phyloP scores from a whole-genome alignment of 1,140 invertebrate species.

The Anastatus disparis region DNA sequence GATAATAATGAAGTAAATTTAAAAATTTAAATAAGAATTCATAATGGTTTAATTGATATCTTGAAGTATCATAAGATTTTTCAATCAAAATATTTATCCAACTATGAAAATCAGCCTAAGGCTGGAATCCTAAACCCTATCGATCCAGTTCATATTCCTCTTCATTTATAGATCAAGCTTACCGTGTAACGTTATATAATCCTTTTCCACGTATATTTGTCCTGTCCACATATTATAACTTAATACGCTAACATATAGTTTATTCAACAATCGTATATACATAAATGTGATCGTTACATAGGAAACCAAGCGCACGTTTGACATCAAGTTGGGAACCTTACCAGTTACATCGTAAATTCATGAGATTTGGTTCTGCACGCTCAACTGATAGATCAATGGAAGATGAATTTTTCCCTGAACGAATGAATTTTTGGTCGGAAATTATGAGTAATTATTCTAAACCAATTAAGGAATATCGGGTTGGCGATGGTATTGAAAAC shows the following conservation, averaged over 20 bases:
- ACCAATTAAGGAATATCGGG: neutral
- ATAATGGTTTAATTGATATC: too few relatives aligned
- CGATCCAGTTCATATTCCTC: too few relatives aligned
- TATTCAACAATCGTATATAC: neutral
- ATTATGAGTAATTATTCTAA: slow-evolving; percentile 41
- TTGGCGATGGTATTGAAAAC: too few relatives aligned
- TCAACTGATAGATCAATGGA: slow-evolving; percentile 46
- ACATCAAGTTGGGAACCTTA: slow-evolving; percentile 54
- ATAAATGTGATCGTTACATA: neutral
- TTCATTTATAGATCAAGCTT: too few relatives aligned
- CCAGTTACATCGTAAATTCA: slow-evolving; percentile 47
- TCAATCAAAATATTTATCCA: too few relatives aligned
- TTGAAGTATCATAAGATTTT: too few relatives aligned
- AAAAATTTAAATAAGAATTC: too few relatives aligned
- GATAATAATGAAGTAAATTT: too few relatives aligned
- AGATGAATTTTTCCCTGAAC: slow-evolving; percentile 46
- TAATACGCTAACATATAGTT: neutral
- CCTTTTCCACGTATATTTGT: neutral
- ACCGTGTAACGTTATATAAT: too few relatives aligned
- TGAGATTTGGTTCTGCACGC: slow-evolving; percentile 51
- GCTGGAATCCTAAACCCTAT: too few relatives aligned
- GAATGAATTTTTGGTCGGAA: slow-evolving; percentile 57
- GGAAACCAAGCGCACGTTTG: slow-evolving; percentile 46
- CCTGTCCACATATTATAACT: neutral
- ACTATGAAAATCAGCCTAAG: too few relatives aligned